These are phyloP conservation scores for Meloidogyne floridensis DNA, from an alignment of 1,140 invertebrate genomes.

Conservation along the genomic window DNA sequence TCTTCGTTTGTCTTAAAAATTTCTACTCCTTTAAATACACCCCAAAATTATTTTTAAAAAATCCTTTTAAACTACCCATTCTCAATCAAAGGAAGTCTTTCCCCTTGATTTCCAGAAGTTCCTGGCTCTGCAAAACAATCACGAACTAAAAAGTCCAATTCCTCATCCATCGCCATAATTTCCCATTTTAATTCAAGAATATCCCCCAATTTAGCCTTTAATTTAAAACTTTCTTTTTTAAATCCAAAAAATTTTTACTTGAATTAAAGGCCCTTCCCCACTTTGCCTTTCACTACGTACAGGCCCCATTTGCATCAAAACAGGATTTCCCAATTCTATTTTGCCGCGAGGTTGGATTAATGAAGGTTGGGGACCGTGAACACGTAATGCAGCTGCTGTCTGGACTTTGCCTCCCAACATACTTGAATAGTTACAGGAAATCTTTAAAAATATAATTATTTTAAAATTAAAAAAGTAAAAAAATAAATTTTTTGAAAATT, in stretches of 20 bases:
- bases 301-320: slow-evolving; percentile 61
- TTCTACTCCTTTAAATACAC: no score
- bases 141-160: slow-evolving; percentile 64
- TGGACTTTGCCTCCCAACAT: slow-evolving; percentile 63
- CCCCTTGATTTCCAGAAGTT: slow-evolving; percentile 37
- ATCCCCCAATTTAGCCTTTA: slow-evolving; percentile 63
- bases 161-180: slow-evolving; percentile 66
- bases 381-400: slow-evolving; percentile 63
- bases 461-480: neutral
- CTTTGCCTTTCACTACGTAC: slow-evolving; percentile 21
- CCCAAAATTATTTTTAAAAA: neutral
- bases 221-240: slow-evolving; percentile 22
- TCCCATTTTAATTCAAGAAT: slow-evolving; percentile 65
- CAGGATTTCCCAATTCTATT: slow-evolving; percentile 65
- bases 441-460: slow-evolving; percentile 8
- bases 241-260: slow-evolving; percentile 10
- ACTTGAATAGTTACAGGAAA: slow-evolving; percentile 55
- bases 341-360: slow-evolving; percentile 65
- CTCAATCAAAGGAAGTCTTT: slow-evolving; percentile 61
- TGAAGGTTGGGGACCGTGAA: slow-evolving; percentile 62
- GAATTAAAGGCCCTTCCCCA: neutral
- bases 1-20: no score
- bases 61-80: slow-evolving; percentile 36
- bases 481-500: no score
- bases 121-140: slow-evolving; percentile 63